These are phyloP conservation scores for Lamellibrachia luymesi DNA, from an alignment of 1,140 invertebrate species.

Conservation along the genomic window DNA sequence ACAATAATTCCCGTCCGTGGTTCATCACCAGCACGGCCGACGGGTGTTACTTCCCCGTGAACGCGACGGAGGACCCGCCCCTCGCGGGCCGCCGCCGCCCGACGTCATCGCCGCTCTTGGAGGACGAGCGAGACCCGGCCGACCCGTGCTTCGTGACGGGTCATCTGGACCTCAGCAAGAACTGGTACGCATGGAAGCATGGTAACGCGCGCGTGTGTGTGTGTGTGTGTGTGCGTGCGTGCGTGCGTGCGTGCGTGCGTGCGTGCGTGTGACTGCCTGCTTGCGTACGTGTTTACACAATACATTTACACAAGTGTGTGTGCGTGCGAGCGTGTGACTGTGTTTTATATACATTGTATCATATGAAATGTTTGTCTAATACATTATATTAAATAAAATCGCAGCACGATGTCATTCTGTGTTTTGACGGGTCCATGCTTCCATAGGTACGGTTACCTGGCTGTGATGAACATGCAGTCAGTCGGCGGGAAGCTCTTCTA, in stretches of 20 bases:
- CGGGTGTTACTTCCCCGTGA: background rate
- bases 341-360: too few relatives aligned
- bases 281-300: too few relatives aligned
- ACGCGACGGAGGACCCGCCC: background rate
- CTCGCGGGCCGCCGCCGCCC: background rate
- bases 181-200: background rate
- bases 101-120: background rate
- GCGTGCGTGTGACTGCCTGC: too few relatives aligned
- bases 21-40: background rate
- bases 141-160: background rate
- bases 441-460: slow-evolving; percentile 10
- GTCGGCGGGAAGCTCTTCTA: background rate
- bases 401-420: too few relatives aligned
- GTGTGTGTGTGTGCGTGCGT: too few relatives aligned
- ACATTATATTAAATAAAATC: too few relatives aligned
- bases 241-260: too few relatives aligned
- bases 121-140: background rate
- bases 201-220: too few relatives aligned
- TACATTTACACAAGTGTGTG: too few relatives aligned
- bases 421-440: too few relatives aligned
- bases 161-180: background rate
- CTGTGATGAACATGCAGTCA: background rate
- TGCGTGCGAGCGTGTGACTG: too few relatives aligned
- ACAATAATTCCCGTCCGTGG: background rate
- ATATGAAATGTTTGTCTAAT: too few relatives aligned